These are phyloP conservation scores for Blastobasis lacticolella DNA, from an alignment of 2,888 invertebrate species.

Conservation along the genomic window DNA sequence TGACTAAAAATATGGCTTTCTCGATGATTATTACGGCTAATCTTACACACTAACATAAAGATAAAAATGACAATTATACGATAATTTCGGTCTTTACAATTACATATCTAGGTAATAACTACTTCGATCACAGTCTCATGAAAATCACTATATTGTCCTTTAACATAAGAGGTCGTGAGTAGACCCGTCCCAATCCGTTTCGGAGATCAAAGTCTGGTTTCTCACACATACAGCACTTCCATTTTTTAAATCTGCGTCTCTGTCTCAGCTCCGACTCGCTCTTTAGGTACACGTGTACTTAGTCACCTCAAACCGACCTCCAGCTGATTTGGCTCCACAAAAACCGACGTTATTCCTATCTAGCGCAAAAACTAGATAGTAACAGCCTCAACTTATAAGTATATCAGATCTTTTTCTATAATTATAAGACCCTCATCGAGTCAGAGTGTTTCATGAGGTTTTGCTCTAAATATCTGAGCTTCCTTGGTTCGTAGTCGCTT, in stretches of 20 bases:
- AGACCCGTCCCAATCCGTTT: constrained; percentile 21
- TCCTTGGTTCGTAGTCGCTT: constrained; percentile 48
- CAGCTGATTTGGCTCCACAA: constrained; percentile 2
- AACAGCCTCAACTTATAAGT: constrained; percentile 33
- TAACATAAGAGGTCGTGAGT: constrained; percentile 24
- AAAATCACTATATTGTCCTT: constrained; percentile 40
- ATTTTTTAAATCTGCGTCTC: no score
- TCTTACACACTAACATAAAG: no score
- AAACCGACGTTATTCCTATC: constrained; percentile 30
- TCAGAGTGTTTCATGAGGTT: constrained; percentile 62
- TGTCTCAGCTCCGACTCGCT: no score
- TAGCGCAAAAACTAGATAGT: constrained; percentile 36
- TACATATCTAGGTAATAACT: constrained; percentile 12
- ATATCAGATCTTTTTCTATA: constrained; percentile 29
- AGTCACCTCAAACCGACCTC: neutral
- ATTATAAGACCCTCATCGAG: constrained; percentile 62
- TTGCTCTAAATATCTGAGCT: constrained; percentile 43
- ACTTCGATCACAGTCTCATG: constrained; percentile 65
- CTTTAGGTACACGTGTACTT: no score
- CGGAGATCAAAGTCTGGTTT: constrained; percentile 4
- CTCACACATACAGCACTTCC: neutral
- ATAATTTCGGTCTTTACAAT: no score
- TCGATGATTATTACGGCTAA: no score
- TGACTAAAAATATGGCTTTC: no score
- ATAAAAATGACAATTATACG: no score